phyloP scores from a whole-genome alignment of 1,140 invertebrate genomes.

The Rhagoletis pomonella region DNA sequence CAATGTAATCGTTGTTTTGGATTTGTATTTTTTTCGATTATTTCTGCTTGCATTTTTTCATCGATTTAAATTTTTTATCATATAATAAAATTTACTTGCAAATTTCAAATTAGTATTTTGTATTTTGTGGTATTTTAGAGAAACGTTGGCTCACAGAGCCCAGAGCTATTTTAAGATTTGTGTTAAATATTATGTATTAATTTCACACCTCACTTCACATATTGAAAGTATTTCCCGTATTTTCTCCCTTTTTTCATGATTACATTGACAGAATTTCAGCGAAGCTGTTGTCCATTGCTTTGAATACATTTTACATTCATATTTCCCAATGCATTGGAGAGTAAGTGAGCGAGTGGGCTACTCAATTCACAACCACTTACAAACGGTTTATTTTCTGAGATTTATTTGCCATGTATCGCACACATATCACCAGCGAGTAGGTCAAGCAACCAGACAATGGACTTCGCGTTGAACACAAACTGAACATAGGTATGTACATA shows the following conservation, averaged over 20 bases:
- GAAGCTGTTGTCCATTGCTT: background rate
- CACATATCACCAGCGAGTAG: background rate
- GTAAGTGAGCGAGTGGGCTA: background rate
- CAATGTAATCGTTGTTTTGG: too few species aligned
- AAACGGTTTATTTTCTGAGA: slow-evolving; percentile 14
- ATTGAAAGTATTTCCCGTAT: background rate
- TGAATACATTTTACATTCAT: background rate
- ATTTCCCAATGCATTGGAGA: background rate
- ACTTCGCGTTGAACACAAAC: too few species aligned
- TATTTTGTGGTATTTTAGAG: too few species aligned
- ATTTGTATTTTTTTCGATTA: too few species aligned
- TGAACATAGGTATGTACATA: background rate
- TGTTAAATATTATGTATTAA: background rate
- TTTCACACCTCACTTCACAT: background rate
- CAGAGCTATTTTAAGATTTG: too few species aligned
- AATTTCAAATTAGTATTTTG: too few species aligned
- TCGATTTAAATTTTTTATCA: too few species aligned
- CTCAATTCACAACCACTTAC: slow-evolving; percentile 2
- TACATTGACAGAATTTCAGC: slow-evolving; percentile 9
- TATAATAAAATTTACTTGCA: too few species aligned
- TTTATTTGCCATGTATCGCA: slow-evolving; percentile 10
- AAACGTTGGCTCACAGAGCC: too few species aligned
- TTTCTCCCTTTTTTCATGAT: background rate
- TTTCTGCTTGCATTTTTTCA: too few species aligned
- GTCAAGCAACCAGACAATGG: background rate